Evolutionary conservation across 2,113 vertebrate genomes (phyloP), one percentile per base, ranked within the genome.

Genomic region (Petrocephalus microphthalmus): DNA sequence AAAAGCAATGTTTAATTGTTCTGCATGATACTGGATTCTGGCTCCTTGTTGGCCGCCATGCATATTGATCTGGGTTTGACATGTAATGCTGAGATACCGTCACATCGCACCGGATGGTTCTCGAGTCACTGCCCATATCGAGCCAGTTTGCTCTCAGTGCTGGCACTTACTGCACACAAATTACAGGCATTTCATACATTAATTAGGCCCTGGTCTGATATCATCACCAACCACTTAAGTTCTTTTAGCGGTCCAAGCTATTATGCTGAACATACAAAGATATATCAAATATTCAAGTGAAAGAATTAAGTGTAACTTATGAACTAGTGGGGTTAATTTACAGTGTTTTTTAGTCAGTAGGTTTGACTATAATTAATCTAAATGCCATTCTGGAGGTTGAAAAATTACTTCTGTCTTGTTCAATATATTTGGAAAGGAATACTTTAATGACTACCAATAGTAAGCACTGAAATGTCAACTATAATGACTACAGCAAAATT

Each of bases 311-410:
- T 83, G 42, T 20, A 47, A 20, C 42, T 47, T 47, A 82, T 49
- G 78, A 82, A 49, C 45, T 49, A 6, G 49, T 82, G 42, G 15
- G 42, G 17, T 45, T 82, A 49, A 81, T 82, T 45, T 82, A 8
- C 42, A 47, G 37, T 47, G 37, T n/a, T 37, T 83, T 81, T 83
- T 83, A 83, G 45, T n/a, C 81, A 45, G 45, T 83, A 83, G 22
- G 20, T 83, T 45, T 83, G 45, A 49, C 81, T 83, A n/a, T 83
- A 83, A 83, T 83, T 83, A 45, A n/a, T 83, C 22, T 83, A 83
- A 83, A 83, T 83, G 81, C 45, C 45, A 83, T 47, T 83, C 45
- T 49, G 20, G 20, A 83, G 45, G 81, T 83, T 83, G 81, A 83
- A 83, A 82, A 49, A 47, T 83, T 45, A 49, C 20, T n/a, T 49